Base-by-base conservation (phyloP, 2,797 vertebrate species). In the Diglossa cyanea region DNA sequence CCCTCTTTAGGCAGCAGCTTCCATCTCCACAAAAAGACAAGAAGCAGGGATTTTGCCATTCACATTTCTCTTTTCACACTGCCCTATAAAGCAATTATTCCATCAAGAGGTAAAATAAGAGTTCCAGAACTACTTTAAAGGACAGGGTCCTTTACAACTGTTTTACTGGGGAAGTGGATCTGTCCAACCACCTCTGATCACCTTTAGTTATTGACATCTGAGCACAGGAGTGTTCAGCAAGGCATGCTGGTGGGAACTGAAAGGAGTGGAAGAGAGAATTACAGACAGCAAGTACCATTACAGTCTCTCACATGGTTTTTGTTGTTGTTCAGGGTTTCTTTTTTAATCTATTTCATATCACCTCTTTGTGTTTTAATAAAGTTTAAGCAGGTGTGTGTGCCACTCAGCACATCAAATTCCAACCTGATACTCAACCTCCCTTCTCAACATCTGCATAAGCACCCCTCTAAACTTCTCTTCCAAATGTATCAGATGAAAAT, bases 321-420 rank as follows among this genome's bases (percentile, higher is more conserved):
- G 2, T 24, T 70, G 54, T 7, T 73, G 40, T 19, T 23, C 19
- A 18, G 17, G 10, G 7, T 18, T 70, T 20, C 25, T 33, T 45
- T 65, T 73, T 51, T 13, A 35, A 55, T 58, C 35, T 48, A 76
- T 4, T 24, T 62, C 7, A 1, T 28, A 33, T 65, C 50, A 61
- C 9, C 7, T 40, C 51, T 51, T 42, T 5, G 17, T 47, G 31
- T 28, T 77, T 44, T 17, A 82, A 66, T 11, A 4, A 72, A 58
- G 35, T 40, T 70, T 66, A 30, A 86, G 26, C 40, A 65, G 37
- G 12, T 0, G 0, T 5, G 23, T 1, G 0, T 37, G 40, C 33
- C 37, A 58, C 39, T 57, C 26, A 60, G n/a, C 31, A 87, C 67
- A 74, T 50, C 19, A 77, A 53, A 68, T 83, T 65, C 31, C 51